Conservation (phyloP, 2,888 invertebrate genomes). For the Andricus curvator region DNA sequence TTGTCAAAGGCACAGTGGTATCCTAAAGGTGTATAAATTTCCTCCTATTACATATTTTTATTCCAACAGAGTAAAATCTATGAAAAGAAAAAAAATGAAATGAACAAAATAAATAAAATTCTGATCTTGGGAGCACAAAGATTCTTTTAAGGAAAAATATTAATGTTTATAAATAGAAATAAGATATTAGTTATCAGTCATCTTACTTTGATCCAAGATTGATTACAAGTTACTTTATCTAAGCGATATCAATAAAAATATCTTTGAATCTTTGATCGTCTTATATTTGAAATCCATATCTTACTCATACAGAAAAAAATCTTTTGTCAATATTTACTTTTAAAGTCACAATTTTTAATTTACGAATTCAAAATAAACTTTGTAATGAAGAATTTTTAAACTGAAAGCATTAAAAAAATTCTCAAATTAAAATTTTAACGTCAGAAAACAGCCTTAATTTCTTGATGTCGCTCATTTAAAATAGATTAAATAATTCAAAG, state of each 20-base stretch:
- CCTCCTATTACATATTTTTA: neutral
- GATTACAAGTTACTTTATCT: neutral
- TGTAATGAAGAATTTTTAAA: too few species aligned
- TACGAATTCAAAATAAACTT: too few species aligned
- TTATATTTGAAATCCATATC: neutral
- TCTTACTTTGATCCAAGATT: neutral
- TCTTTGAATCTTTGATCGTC: neutral
- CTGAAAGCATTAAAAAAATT: too few species aligned
- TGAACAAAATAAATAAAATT: neutral
- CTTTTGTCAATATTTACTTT: neutral
- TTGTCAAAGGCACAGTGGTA: too few species aligned
- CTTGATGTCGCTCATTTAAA: too few species aligned
- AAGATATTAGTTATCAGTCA: neutral
- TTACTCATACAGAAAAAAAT: neutral
- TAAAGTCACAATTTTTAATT: too few species aligned
- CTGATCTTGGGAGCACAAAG: neutral
- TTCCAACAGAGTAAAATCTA: neutral
- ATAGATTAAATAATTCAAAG: too few species aligned
- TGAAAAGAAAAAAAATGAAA: neutral
- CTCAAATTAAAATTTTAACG: too few species aligned
- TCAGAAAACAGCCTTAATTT: too few species aligned
- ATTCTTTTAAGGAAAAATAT: neutral
- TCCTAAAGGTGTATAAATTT: too few species aligned
- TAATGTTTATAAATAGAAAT: neutral
- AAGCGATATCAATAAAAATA: neutral